Percentiles rank a stretch among this genome's conserved stretches.
Conservation (phyloP, 2,888 invertebrate species). For the Hydrotaea diabolus region DNA sequence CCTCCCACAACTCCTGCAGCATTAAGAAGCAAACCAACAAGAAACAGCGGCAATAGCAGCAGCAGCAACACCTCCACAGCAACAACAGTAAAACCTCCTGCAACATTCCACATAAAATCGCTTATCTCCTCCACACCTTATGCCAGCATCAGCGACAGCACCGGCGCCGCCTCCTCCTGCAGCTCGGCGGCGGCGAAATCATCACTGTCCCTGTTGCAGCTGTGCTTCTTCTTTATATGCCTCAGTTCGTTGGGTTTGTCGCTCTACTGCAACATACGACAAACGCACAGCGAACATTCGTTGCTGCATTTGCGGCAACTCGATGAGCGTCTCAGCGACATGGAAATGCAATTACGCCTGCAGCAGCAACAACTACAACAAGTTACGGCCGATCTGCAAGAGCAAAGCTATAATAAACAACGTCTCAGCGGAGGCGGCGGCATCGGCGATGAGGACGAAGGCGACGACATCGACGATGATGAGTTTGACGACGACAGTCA, state of each 20-base stretch:
- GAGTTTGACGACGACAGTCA: neutral
- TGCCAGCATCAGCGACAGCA: constrained; percentile 45
- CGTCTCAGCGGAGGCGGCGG: constrained; percentile 37
- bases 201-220: constrained; percentile 75
- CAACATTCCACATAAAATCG: constrained; percentile 60
- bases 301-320: constrained; percentile 78
- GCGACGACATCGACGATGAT: neutral
- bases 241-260: constrained; percentile 80
- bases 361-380: constrained; percentile 62
- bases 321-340: constrained; percentile 78
- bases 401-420: constrained; percentile 52
- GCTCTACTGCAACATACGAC: constrained; percentile 79
- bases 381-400: constrained; percentile 46
- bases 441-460: constrained; percentile 33
- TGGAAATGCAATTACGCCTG: constrained; percentile 76
- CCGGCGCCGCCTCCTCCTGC: constrained; percentile 16
- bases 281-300: constrained; percentile 78
- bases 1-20: constrained; percentile 54
- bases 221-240: constrained; percentile 79
- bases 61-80: constrained; percentile 53
- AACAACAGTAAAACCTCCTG: constrained; percentile 57
- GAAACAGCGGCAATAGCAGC: constrained; percentile 46
- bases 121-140: constrained; percentile 53
- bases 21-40: constrained; percentile 8
- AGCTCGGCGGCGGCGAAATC: constrained; percentile 60